Percentiles rank a stretch among this genome's conserved stretches.
phyloP scores from a whole-genome alignment of 1,140 invertebrate species.

The Caenorhabditis remanei region DNA sequence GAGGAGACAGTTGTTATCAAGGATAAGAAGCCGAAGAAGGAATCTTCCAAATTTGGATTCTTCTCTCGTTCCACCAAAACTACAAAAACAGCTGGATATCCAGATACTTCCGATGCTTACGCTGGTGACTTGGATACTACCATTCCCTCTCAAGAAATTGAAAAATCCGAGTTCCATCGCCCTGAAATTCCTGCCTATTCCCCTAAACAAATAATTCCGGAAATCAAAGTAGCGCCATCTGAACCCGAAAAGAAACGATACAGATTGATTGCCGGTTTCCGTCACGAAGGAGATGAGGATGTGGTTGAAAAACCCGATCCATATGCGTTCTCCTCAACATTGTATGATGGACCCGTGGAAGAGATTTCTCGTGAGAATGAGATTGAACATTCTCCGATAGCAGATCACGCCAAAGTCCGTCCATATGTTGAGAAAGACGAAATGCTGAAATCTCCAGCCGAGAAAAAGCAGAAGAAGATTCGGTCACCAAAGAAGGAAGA shows the following conservation, averaged over 20 bases:
- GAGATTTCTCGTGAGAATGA: slow-evolving; percentile 46
- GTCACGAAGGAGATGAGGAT: slow-evolving; percentile 66
- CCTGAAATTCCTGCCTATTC: not conserved
- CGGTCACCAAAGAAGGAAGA: not conserved
- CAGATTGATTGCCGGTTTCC: slow-evolving; percentile 19
- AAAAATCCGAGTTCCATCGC: not conserved
- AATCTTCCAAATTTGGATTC: not conserved
- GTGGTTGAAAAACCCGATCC: slow-evolving; percentile 64
- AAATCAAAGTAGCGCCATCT: not conserved
- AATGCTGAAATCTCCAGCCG: not conserved
- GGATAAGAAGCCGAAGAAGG: not conserved
- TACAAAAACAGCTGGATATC: not conserved
- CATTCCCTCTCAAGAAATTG: not conserved
- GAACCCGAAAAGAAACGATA: not conserved
- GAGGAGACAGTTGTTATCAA: not conserved
- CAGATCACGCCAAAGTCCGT: slow-evolving; percentile 36
- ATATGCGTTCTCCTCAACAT: not conserved
- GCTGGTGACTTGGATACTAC: not conserved
- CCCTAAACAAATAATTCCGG: not conserved
- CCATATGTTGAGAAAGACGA: slow-evolving; percentile 22
- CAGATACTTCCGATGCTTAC: not conserved
- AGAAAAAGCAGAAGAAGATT: not conserved
- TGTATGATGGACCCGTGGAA: slow-evolving; percentile 44
- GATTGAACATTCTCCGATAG: slow-evolving; percentile 18
- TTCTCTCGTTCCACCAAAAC: not conserved